Evolutionary conservation across 2,797 vertebrate genomes (phyloP).

Genomic region (Oreochromis mossambicus): DNA sequence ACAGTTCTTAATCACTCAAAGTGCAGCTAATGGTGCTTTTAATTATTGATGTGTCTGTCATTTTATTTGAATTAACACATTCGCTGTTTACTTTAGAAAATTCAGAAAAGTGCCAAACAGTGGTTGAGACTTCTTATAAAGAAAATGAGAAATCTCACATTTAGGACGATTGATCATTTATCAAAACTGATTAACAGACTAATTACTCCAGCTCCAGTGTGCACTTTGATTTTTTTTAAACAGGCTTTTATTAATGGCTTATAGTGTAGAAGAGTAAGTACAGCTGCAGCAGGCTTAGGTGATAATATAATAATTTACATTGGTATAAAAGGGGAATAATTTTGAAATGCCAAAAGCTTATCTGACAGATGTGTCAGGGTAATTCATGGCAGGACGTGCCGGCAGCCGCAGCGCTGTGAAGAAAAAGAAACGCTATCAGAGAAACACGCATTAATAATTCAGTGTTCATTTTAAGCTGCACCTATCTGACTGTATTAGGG

Average conservation of each 20-base stretch:
- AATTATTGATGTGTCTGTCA: background rate
- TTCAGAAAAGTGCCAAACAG: background rate
- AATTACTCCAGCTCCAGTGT: background rate
- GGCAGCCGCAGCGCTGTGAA: constrained; percentile 15
- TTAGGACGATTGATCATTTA: background rate
- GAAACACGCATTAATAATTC: constrained; percentile 64
- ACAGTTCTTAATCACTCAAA: background rate
- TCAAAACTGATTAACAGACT: background rate
- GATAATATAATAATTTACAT: background rate
- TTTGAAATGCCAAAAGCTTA: constrained; percentile 4
- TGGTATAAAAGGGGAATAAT: background rate
- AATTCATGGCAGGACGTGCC: background rate
- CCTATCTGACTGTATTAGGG: constrained; percentile 42
- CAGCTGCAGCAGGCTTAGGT: background rate
- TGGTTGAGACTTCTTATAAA: background rate
- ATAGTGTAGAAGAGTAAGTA: background rate
- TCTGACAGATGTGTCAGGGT: background rate
- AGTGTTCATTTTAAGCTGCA: constrained; percentile 49
- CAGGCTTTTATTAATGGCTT: background rate
- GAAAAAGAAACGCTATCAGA: background rate
- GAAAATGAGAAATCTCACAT: background rate
- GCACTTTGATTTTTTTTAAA: background rate
- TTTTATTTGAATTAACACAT: background rate
- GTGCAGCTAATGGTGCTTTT: background rate
- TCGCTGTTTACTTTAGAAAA: background rate